Conservation (phyloP, 2,888 invertebrate genomes). For the Mantis religiosa region DNA sequence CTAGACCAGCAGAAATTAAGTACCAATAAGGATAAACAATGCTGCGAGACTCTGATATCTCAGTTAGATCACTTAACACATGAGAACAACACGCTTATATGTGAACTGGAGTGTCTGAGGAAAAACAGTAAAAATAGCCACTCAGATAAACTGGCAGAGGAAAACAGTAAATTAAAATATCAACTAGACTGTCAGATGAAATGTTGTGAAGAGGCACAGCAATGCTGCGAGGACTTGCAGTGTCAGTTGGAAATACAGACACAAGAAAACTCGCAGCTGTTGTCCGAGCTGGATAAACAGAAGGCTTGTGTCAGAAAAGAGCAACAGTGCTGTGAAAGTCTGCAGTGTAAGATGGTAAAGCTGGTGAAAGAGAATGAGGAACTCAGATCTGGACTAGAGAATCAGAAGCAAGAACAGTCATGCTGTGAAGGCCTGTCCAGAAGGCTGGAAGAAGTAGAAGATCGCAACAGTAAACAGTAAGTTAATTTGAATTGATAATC, state of each 20-base stretch:
- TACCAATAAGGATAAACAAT: no score
- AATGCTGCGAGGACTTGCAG: neutral
- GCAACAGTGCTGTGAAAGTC: neutral
- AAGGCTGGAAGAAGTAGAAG: neutral
- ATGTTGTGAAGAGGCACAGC: neutral
- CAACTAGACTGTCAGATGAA: neutral
- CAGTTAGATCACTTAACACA: neutral
- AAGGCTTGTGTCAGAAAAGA: neutral
- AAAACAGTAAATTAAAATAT: neutral
- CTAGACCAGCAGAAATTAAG: neutral
- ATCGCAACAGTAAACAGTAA: neutral
- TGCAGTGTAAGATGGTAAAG: neutral
- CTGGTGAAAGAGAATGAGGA: neutral
- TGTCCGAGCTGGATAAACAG: neutral
- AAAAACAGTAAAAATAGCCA: neutral
- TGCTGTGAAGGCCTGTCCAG: neutral
- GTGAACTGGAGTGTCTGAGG: neutral
- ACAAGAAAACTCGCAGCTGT: neutral
- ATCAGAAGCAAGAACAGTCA: neutral
- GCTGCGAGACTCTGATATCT: neutral
- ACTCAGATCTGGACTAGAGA: neutral
- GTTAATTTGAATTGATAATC: no score
- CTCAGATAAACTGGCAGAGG: neutral
- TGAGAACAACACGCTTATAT: neutral
- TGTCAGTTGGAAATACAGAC: neutral